Conservation (phyloP, 2,888 invertebrate genomes). For the Euclidia mi region DNA sequence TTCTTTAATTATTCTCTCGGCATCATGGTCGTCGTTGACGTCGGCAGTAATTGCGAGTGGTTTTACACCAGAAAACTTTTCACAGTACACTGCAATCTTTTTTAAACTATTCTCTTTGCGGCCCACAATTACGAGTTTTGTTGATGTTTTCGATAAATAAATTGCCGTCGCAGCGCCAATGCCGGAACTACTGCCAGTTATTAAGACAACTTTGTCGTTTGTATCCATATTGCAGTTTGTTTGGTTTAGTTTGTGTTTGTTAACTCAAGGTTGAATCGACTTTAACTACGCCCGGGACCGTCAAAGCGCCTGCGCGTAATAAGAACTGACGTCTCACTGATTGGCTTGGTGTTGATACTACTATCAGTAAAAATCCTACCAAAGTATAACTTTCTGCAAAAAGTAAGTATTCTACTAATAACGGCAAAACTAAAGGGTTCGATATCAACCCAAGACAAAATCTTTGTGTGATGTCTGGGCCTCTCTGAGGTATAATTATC, state of each 20-base stretch:
- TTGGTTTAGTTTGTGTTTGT: conserved; percentile 34
- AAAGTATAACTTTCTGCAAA: too few species aligned
- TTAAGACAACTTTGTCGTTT: conserved; percentile 90
- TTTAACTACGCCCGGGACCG: conserved; percentile 30
- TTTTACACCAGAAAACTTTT: conserved; percentile 88
- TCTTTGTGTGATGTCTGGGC: too few species aligned
- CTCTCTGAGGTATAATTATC: too few species aligned
- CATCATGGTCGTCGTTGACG: conserved; percentile 92
- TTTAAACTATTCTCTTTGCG: conserved; percentile 77
- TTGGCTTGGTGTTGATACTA: conserved; percentile 36
- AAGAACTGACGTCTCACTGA: conserved; percentile 7
- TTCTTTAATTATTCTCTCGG: conserved; percentile 91
- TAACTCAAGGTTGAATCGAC: conserved; percentile 52
- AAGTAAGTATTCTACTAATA: too few species aligned
- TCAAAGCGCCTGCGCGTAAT: conserved; percentile 41
- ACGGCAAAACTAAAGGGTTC: too few species aligned
- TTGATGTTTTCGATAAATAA: conserved; percentile 91
- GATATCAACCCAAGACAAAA: too few species aligned
- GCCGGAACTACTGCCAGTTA: conserved; percentile 94
- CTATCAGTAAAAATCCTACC: background rate
- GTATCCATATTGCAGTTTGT: conserved; percentile 85
- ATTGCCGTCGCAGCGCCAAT: conserved; percentile 93
- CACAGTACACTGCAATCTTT: conserved; percentile 83
- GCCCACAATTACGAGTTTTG: conserved; percentile 91
- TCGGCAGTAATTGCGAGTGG: conserved; percentile 91